These are phyloP conservation scores for Ophion costatus DNA, from an alignment of 2,888 invertebrate genomes.

Conservation along the genomic window DNA sequence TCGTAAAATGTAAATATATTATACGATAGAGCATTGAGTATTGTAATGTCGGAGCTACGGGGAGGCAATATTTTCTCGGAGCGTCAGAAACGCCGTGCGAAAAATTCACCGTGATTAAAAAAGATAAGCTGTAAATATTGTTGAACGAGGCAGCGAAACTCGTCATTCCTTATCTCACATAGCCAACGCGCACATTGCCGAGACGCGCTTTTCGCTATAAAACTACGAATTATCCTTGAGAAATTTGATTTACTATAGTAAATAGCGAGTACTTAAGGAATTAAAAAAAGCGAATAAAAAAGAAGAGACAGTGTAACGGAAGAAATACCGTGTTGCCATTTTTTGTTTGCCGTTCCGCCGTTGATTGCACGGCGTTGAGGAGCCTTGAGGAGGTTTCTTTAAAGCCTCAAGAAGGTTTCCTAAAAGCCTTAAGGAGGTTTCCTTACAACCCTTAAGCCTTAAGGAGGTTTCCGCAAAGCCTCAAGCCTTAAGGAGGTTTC, in stretches of 20 bases:
- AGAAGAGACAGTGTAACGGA: not conserved
- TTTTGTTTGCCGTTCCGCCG: not conserved
- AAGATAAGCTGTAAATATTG: constrained; percentile 3
- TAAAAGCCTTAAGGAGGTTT: not conserved
- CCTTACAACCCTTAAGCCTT: not conserved
- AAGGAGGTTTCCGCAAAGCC: too few species aligned
- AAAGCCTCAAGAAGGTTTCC: too few species aligned
- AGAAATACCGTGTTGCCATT: not conserved
- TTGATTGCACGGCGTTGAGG: not conserved
- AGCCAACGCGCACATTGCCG: constrained; percentile 44
- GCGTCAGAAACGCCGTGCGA: not conserved
- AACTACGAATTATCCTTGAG: constrained; percentile 17
- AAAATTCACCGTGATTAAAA: constrained; percentile 32
- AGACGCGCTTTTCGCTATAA: constrained; percentile 46
- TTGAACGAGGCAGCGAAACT: not conserved
- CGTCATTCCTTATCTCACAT: constrained; percentile 13
- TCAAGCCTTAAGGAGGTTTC: too few species aligned
- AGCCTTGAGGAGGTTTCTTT: not conserved
- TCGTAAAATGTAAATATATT: constrained; percentile 52
- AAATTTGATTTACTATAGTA: not conserved
- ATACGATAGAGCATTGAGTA: constrained; percentile 9
- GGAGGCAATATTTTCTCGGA: constrained; percentile 3
- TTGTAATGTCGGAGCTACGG: constrained; percentile 28
- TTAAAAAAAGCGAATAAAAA: not conserved
- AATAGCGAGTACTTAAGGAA: constrained; percentile 41